A percentile compares a stretch with the other conserved stretches of the same genome.
Conservation (phyloP, 2,888 invertebrate genomes). For the Tipula unca region DNA sequence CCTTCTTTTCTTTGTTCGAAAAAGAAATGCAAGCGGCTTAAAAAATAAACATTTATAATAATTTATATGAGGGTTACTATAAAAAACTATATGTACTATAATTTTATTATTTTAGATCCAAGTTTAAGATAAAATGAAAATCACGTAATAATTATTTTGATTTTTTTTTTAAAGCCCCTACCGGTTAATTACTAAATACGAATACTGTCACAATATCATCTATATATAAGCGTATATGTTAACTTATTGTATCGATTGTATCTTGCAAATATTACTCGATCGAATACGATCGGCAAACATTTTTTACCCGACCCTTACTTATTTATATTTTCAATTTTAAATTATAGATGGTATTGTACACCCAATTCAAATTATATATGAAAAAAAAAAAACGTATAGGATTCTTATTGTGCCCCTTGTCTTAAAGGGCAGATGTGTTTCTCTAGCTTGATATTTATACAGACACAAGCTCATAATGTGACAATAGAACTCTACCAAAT, state of each 20-base stretch:
- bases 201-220: not conserved
- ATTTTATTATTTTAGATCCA: not conserved
- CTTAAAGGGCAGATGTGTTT: slow-evolving; percentile 21
- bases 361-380: not conserved
- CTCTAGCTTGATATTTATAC: not conserved
- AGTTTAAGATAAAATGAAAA: not conserved
- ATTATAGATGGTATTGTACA: not conserved
- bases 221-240: too few relatives aligned
- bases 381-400: slow-evolving; percentile 4
- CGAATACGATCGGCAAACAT: not conserved
- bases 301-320: not conserved
- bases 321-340: not conserved
- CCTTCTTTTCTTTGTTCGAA: slow-evolving; percentile 17
- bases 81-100: not conserved
- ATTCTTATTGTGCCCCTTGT: slow-evolving; percentile 21
- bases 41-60: not conserved
- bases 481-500: slow-evolving; percentile 17
- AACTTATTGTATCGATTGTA: not conserved
- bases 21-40: slow-evolving; percentile 20
- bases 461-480: slow-evolving; percentile 16
- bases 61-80: slow-evolving; percentile 14
- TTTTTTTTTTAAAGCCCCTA: not conserved
- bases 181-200: not conserved
- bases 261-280: not conserved
- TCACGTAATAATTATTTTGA: not conserved